A percentile compares a stretch with the other conserved stretches of the same genome.
phyloP scores from a whole-genome alignment of 2,888 invertebrate genomes.

The Trypoxylon attenuatum region DNA sequence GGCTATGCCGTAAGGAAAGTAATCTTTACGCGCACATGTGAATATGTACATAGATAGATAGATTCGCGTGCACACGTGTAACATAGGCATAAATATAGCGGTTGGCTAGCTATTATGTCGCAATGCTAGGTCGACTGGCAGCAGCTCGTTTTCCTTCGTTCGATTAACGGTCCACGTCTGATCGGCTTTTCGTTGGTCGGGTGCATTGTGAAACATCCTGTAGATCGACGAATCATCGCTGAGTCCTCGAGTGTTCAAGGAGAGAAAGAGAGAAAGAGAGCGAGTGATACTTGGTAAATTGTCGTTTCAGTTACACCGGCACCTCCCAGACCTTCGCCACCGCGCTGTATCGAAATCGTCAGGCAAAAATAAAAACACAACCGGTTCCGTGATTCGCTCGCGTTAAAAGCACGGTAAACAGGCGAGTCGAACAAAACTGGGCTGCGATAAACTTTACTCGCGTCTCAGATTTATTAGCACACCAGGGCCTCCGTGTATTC shows the following conservation, averaged over 20 bases:
- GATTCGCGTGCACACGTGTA: too few species aligned
- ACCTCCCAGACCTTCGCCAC: too few species aligned
- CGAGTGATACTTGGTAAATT: too few species aligned
- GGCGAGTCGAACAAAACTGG: not conserved
- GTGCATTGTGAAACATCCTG: constrained; percentile 29
- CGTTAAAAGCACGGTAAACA: not conserved
- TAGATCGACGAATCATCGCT: constrained; percentile 14
- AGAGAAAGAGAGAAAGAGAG: not conserved
- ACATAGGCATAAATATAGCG: constrained; percentile 5
- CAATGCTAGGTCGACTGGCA: constrained; percentile 39
- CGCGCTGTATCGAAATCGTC: too few species aligned
- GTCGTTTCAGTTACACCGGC: too few species aligned
- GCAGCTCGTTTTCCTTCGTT: constrained; percentile 37
- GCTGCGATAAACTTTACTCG: not conserved
- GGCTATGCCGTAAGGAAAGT: constrained; percentile 55
- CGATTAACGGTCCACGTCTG: constrained; percentile 45
- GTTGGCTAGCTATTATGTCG: constrained; percentile 56
- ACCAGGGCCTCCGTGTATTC: too few species aligned
- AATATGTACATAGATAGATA: not conserved
- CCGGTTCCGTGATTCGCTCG: not conserved
- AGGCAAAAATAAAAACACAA: not conserved
- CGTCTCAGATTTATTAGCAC: too few species aligned
- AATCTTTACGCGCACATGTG: constrained; percentile 38
- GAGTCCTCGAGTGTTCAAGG: not conserved
- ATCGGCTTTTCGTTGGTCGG: constrained; percentile 15